A percentile compares a stretch with the other conserved stretches of the same genome.
Conservation (phyloP, 2,888 invertebrate species). For the Exephanes ischioxanthus region DNA sequence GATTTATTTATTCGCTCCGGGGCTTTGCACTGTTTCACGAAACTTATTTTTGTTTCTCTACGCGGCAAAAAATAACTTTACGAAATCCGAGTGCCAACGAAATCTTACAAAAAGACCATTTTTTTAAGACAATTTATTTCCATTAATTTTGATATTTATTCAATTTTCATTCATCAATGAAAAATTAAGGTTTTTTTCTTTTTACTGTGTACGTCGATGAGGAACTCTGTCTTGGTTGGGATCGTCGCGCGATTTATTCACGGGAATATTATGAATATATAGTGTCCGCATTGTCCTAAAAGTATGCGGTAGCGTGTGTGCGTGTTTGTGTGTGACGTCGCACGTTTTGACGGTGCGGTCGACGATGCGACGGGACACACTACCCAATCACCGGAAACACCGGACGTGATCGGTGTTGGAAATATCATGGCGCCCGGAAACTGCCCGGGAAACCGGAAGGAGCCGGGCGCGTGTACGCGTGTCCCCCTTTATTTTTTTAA, state of each 20-base stretch:
- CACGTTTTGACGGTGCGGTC: slow-evolving; percentile 58
- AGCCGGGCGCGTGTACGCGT: slow-evolving; percentile 46
- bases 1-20: not conserved
- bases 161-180: not conserved
- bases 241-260: not conserved
- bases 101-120: not conserved
- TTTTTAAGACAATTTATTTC: not conserved
- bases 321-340: not conserved
- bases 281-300: slow-evolving; percentile 46
- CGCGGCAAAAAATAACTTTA: not conserved
- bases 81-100: not conserved
- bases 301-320: slow-evolving; percentile 5
- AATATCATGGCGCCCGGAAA: slow-evolving; percentile 75
- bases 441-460: slow-evolving; percentile 78
- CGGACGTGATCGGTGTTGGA: slow-evolving; percentile 77
- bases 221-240: not conserved
- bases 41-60: slow-evolving; percentile 12
- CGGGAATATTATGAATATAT: slow-evolving; percentile 7
- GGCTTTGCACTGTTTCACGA: not conserved
- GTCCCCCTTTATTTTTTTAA: slow-evolving; percentile 71
- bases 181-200: not conserved
- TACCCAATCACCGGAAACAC: slow-evolving; percentile 75
- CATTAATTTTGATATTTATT: not conserved
- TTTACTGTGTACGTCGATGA: not conserved
- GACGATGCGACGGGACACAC: slow-evolving; percentile 37